Evolutionary conservation across 2,113 vertebrate genomes (phyloP).

Genomic region (Mystacornis crossleyi): DNA sequence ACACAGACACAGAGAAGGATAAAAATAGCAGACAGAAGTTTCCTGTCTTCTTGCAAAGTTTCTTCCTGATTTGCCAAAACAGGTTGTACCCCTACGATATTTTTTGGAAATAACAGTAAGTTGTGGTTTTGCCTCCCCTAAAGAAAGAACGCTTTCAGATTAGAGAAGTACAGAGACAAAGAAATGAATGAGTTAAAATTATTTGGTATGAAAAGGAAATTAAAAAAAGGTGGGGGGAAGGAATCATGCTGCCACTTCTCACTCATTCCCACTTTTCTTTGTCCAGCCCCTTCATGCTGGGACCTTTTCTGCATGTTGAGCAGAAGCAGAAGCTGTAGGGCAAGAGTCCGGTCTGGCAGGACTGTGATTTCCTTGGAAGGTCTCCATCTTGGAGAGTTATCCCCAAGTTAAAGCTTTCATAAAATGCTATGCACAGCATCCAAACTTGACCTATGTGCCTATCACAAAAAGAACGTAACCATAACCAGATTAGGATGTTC

Average conservation of each 20-base stretch:
- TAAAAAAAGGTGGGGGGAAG: rapidly evolving
- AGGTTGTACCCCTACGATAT: not conserved
- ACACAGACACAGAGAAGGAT: not conserved
- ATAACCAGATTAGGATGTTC: not conserved
- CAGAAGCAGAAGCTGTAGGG: not conserved
- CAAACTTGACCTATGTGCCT: not conserved
- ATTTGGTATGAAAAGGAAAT: not conserved
- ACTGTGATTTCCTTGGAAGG: not conserved
- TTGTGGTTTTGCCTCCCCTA: not conserved
- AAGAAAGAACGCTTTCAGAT: not conserved
- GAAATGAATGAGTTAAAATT: not conserved
- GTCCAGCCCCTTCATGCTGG: not conserved
- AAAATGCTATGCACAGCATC: not conserved
- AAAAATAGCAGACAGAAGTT: not conserved
- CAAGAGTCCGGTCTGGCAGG: not conserved
- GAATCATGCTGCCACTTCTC: not conserved
- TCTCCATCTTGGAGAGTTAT: not conserved
- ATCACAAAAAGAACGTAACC: not conserved
- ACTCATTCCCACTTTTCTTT: not conserved
- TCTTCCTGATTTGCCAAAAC: not conserved
- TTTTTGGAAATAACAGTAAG: not conserved
- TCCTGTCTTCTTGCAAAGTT: not conserved
- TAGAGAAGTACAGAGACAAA: not conserved
- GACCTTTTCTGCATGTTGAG: not conserved
- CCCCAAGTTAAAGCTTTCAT: not conserved